Conservation (phyloP, 1,140 invertebrate genomes). For the Colletes gigas region DNA sequence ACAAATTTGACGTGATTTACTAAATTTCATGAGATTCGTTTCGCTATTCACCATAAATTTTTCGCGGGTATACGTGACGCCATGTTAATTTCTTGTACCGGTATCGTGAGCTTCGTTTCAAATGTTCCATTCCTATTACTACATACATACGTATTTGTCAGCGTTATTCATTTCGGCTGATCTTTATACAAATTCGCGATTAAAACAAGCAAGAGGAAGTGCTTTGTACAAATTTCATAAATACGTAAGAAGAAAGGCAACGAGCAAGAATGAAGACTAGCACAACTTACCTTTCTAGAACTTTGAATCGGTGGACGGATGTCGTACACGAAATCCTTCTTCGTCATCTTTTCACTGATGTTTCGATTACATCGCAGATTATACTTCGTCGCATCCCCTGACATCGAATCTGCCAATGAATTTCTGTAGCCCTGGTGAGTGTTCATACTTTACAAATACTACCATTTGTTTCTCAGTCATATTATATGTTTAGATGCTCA, state of each 20-base stretch:
- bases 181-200: neutral
- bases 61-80: neutral
- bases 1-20: neutral
- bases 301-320: slow-evolving; percentile 55
- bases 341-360: slow-evolving; percentile 73
- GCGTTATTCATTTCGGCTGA: neutral
- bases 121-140: neutral
- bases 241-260: neutral
- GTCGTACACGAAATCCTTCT: slow-evolving; percentile 72
- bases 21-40: neutral
- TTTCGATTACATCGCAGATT: slow-evolving; percentile 72
- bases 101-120: slow-evolving; percentile 21
- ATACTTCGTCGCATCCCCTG: slow-evolving; percentile 62
- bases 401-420: slow-evolving; percentile 21
- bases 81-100: neutral
- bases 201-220: neutral
- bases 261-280: too few relatives aligned
- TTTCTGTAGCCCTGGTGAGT: slow-evolving; percentile 21
- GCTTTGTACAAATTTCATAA: too few relatives aligned
- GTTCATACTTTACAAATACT: slow-evolving; percentile 38
- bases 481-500: slow-evolving; percentile 7
- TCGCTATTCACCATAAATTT: neutral
- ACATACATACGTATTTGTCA: neutral
- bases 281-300: slow-evolving; percentile 56
- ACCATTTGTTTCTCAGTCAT: slow-evolving; percentile 17